phyloP scores from a whole-genome alignment of 2,797 vertebrate genomes.

The Sarcophilus harrisii region DNA sequence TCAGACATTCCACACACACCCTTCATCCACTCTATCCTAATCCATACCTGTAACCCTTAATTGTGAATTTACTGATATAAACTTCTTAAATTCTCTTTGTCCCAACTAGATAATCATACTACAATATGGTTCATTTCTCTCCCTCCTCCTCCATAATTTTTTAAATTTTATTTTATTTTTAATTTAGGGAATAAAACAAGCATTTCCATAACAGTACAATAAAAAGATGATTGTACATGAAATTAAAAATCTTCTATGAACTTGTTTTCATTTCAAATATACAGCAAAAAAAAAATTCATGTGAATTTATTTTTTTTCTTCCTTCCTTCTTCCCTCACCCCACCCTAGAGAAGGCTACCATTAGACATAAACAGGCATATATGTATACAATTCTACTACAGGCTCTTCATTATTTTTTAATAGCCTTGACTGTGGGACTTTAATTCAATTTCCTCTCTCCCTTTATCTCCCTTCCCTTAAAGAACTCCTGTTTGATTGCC shows the following conservation, averaged over 20 bases:
- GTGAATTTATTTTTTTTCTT: not conserved
- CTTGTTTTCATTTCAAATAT: not conserved
- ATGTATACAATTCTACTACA: not conserved
- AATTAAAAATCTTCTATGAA: not conserved
- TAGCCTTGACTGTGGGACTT: not conserved
- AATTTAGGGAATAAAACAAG: not conserved
- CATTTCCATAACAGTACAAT: not conserved
- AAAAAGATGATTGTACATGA: not conserved
- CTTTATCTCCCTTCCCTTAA: not conserved
- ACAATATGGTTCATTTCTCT: not conserved
- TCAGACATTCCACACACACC: not conserved
- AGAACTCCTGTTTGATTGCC: not conserved
- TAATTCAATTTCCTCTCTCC: not conserved
- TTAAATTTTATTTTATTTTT: not conserved
- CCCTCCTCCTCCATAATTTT: not conserved
- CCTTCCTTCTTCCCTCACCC: accelerated
- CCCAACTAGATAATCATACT: not conserved
- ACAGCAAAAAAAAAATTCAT: not conserved
- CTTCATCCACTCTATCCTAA: not conserved
- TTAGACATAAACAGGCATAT: not conserved
- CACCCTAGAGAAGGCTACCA: not conserved
- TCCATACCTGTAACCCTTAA: not conserved
- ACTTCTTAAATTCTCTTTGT: not conserved
- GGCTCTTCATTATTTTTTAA: not conserved
- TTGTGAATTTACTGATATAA: not conserved